phyloP scores from a whole-genome alignment of 2,113 vertebrate genomes.

The Gymnobelideus leadbeateri region DNA sequence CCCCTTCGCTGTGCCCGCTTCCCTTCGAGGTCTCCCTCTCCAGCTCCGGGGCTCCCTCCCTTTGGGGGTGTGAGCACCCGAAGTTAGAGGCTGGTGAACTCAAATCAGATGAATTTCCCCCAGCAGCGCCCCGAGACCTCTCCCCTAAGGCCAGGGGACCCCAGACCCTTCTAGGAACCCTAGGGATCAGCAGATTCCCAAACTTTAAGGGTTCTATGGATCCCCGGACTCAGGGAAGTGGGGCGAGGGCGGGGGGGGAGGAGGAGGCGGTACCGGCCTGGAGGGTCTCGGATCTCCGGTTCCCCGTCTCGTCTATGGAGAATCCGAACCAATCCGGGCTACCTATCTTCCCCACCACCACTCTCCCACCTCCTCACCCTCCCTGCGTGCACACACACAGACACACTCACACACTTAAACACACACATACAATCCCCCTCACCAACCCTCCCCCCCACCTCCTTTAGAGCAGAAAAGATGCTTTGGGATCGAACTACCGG shows the following conservation, averaged over 20 bases:
- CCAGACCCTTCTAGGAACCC: slow-evolving; percentile 67
- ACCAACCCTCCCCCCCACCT: not conserved
- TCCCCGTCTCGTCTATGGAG: not conserved
- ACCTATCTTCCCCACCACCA: not conserved
- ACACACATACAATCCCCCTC: not conserved
- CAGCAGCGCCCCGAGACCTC: not conserved
- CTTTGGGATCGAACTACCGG: not conserved
- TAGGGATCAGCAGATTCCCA: not conserved
- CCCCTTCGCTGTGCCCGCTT: not conserved
- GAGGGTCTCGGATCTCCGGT: not conserved
- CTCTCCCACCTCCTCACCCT: not conserved
- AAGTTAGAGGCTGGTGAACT: slow-evolving; percentile 66
- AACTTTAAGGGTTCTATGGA: not conserved
- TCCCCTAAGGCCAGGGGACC: slow-evolving; percentile 45
- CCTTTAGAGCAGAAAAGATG: not conserved
- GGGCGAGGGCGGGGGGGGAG: not conserved
- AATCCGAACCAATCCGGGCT: slow-evolving; percentile 30
- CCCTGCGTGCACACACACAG: not conserved
- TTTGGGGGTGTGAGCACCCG: slow-evolving; percentile 53
- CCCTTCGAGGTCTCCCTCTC: not conserved
- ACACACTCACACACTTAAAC: not conserved
- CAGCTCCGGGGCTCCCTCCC: not conserved
- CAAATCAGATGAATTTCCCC: slow-evolving; percentile 67
- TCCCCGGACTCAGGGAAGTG: not conserved
- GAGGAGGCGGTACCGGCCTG: not conserved